These are phyloP conservation scores for Cylloceria caligata DNA, from an alignment of 2,888 invertebrate species.

Conservation along the genomic window DNA sequence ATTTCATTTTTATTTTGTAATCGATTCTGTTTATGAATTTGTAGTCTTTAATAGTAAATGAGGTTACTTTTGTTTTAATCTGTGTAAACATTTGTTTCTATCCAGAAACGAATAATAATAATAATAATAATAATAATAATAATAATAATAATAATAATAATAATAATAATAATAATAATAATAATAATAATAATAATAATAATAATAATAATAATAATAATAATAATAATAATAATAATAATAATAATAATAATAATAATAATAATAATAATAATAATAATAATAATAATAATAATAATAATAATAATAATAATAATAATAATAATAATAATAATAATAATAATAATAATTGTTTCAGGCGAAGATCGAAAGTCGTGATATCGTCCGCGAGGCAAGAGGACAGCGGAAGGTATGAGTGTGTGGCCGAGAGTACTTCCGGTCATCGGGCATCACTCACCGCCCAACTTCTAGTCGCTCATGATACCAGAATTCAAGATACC, in stretches of 20 bases:
- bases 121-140: neutral
- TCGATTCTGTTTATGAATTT: too few species aligned
- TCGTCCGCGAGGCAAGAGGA: conserved; percentile 90
- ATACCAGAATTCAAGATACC: conserved; percentile 86
- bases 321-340: neutral
- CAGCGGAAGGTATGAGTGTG: conserved; percentile 93
- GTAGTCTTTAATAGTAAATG: too few species aligned
- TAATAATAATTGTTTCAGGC: conserved; percentile 86
- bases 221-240: neutral
- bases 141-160: neutral
- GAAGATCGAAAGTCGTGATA: conserved; percentile 93
- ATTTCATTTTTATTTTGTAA: neutral
- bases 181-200: neutral
- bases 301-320: neutral
- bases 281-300: neutral
- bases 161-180: neutral
- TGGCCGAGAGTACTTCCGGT: conserved; percentile 90
- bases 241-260: neutral
- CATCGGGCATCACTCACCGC: conserved; percentile 86
- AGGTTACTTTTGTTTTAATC: neutral
- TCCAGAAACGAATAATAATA: neutral
- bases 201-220: neutral
- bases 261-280: neutral
- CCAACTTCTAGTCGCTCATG: conserved; percentile 85
- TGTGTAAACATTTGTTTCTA: neutral